Conservation (phyloP, 2,888 invertebrate genomes). For the Heliconius ethilla region DNA sequence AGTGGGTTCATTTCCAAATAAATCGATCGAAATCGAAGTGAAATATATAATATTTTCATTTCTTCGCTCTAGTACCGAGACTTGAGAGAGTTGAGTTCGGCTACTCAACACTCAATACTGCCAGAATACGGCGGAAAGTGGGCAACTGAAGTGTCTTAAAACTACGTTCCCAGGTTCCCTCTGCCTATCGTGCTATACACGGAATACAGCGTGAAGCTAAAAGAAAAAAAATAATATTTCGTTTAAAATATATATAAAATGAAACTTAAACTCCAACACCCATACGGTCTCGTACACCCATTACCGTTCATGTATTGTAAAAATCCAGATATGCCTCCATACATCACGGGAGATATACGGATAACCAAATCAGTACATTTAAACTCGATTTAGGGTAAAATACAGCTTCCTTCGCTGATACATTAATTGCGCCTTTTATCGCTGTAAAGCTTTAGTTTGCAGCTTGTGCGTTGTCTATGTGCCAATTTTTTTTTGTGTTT, state of each 20-base stretch:
- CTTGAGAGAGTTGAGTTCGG: background rate
- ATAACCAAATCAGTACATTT: slow-evolving; percentile 21
- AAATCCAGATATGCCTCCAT: background rate
- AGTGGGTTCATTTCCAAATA: background rate
- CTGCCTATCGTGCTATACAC: background rate
- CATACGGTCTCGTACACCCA: background rate
- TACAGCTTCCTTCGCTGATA: slow-evolving; percentile 12
- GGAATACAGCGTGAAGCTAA: background rate
- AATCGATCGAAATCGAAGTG: too few species aligned
- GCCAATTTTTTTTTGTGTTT: background rate
- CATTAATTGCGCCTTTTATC: slow-evolving; percentile 24
- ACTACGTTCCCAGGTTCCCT: background rate
- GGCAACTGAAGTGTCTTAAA: background rate
- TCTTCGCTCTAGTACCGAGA: too few species aligned
- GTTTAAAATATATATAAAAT: background rate
- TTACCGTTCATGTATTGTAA: background rate
- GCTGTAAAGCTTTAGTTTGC: background rate
- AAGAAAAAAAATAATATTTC: background rate
- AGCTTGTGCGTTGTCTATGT: background rate
- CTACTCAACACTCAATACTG: background rate
- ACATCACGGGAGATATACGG: slow-evolving; percentile 6
- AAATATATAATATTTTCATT: too few species aligned
- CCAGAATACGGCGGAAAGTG: background rate
- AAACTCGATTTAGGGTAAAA: slow-evolving; percentile 13
- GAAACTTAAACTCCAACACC: background rate